Evolutionary conservation across 2,113 vertebrate genomes (phyloP), one percentile per base, ranked within the genome.

Genomic region (Paedocypris sp.): DNA sequence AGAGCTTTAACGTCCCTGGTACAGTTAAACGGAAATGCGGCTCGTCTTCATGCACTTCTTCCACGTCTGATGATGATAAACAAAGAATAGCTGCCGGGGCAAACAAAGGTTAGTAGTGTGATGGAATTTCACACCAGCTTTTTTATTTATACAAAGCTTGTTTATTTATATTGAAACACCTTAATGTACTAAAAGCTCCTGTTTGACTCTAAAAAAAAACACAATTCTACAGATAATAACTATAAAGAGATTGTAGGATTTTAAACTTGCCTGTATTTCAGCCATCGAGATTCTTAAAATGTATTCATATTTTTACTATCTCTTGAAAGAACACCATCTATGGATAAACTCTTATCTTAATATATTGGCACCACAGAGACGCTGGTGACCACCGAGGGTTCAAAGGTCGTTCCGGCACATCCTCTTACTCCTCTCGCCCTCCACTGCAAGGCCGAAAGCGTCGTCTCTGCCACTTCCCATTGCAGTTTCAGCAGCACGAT

Each of bases 401-500:
- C 80, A 51, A 77, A 83, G 66, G 75, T 56, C 12, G 22, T 64
- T 32, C 33, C 64, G 11, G 45, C 80, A 29, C 74, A 79, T 53
- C 49, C 85, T 56, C 78, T 92, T 66, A 83, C 85, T 26, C 89
- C 89, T 1, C 79, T 91, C 68, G 72, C 88, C 49, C 80, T 89
- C 78, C 88, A 82, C 78, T 82, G 85, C 76, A 91, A 92, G 82
- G 90, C 91, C 1, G 89, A 89, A 79, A 94, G 91, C 19, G 90
- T 91, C 76, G 86, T 81, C 13, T 93, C 91, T 5, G 50, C 87
- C 74, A 91, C 88, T 25, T 91, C 89, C 49, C 90, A 91, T 83
- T 92, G 91, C 77, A 94, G 91, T 83, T 94, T 91, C 86, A 94
- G 89, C 85, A 93, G 91, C 66, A 94, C 90, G 76, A 93, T 92